These are phyloP conservation scores for Neofelis nebulosa DNA, from an alignment of 2,113 vertebrate species.

Conservation along the genomic window DNA sequence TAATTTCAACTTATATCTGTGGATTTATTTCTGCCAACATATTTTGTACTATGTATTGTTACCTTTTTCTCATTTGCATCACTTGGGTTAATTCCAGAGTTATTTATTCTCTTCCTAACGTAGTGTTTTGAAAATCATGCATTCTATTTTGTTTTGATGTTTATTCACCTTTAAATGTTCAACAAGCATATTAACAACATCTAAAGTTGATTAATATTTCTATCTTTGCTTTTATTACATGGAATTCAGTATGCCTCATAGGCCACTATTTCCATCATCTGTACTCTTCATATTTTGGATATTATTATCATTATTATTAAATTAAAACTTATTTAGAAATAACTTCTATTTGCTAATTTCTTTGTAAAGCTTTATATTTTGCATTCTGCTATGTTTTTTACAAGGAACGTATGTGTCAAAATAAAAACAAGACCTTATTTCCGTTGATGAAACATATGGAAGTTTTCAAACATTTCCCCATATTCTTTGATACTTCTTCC, in stretches of 20 bases:
- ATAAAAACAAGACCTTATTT: neutral
- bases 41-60: neutral
- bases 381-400: neutral
- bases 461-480: neutral
- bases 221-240: neutral
- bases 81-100: neutral
- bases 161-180: neutral
- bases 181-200: neutral
- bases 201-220: neutral
- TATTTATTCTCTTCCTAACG: neutral
- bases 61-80: neutral
- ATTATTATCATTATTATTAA: neutral
- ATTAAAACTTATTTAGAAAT: neutral
- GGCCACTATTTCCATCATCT: neutral
- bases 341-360: neutral
- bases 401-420: neutral
- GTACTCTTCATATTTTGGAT: neutral
- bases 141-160: neutral
- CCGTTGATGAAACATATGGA: neutral
- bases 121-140: neutral
- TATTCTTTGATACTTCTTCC: neutral
- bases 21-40: neutral
- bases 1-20: neutral
- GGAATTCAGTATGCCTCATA: neutral
- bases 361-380: neutral